A percentile compares a stretch with the other conserved stretches of the same genome.
phyloP scores from a whole-genome alignment of 2,888 invertebrate species.

The Cinara cedri region DNA sequence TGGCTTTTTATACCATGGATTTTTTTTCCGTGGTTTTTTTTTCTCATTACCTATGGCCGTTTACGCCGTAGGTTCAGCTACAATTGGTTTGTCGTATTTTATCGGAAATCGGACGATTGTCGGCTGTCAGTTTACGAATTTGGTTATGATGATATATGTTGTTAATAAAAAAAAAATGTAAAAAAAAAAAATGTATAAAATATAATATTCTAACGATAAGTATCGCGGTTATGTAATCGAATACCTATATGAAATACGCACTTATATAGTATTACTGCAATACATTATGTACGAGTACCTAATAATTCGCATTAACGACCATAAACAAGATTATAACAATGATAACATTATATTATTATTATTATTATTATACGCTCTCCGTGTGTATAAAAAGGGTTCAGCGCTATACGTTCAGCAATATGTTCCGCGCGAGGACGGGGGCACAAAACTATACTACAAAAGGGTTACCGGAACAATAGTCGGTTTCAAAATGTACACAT shows the following conservation, averaged over 20 bases:
- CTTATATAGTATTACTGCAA: background rate
- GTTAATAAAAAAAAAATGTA: no score
- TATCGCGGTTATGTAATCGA: slow-evolving; percentile 22
- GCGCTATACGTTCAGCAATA: slow-evolving; percentile 3
- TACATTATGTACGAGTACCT: background rate
- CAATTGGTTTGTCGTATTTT: background rate
- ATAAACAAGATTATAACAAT: slow-evolving; percentile 31
- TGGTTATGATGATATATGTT: no score
- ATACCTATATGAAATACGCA: slow-evolving; percentile 1
- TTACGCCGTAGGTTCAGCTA: background rate
- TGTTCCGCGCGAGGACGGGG: slow-evolving; percentile 15
- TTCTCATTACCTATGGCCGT: no score
- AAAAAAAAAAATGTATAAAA: background rate
- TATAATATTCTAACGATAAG: background rate
- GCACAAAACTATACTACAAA: no score
- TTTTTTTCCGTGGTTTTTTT: no score
- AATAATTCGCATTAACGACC: slow-evolving; percentile 13
- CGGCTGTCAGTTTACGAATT: no score
- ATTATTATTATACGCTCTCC: no score
- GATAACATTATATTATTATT: slow-evolving; percentile 8
- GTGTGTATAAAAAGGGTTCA: slow-evolving; percentile 3
- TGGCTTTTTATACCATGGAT: no score
- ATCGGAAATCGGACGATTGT: background rate
- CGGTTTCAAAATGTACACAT: slow-evolving; percentile 32
- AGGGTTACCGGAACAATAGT: slow-evolving; percentile 44